Conservation (phyloP, 37 sponge, comb jelly and placozoan species). For the Crambe crambe region DNA sequence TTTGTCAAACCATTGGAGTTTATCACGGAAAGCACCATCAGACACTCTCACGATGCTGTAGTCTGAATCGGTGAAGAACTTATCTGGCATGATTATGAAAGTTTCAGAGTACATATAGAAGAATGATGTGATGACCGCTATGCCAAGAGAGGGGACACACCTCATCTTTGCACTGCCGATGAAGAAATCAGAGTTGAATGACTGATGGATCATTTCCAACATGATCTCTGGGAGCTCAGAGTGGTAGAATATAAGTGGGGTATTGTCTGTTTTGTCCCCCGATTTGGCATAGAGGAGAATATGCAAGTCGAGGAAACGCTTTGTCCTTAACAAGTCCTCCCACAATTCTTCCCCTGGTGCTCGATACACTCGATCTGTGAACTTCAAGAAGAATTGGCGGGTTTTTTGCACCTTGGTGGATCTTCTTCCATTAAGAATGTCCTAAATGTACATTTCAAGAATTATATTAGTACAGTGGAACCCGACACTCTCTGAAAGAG, state of each 20-base stretch:
- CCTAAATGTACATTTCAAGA: background rate
- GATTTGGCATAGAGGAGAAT: conserved; percentile 1
- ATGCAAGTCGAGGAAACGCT: conserved; percentile 38
- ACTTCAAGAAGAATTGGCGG: conserved; percentile 8
- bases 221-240: conserved; percentile 23
- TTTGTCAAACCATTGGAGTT: conserved; percentile 11
- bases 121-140: conserved; percentile 8
- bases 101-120: conserved; percentile 7
- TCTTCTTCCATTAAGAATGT: background rate
- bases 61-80: conserved; percentile 22
- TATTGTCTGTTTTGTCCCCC: background rate
- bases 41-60: background rate
- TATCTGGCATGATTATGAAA: conserved; percentile 1
- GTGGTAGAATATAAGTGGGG: conserved; percentile 1
- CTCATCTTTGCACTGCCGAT: background rate
- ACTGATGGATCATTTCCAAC: conserved; percentile 13
- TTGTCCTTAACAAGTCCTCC: background rate
- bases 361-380: background rate
- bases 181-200: background rate
- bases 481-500: too few species aligned
- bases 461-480: background rate
- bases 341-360: background rate
- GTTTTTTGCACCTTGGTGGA: background rate
- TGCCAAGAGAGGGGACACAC: conserved; percentile 5
- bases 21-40: background rate